Evolutionary conservation across 1,140 invertebrate species (phyloP), one percentile per base, ranked within the genome.

Genomic region (Aethina tumida): DNA sequence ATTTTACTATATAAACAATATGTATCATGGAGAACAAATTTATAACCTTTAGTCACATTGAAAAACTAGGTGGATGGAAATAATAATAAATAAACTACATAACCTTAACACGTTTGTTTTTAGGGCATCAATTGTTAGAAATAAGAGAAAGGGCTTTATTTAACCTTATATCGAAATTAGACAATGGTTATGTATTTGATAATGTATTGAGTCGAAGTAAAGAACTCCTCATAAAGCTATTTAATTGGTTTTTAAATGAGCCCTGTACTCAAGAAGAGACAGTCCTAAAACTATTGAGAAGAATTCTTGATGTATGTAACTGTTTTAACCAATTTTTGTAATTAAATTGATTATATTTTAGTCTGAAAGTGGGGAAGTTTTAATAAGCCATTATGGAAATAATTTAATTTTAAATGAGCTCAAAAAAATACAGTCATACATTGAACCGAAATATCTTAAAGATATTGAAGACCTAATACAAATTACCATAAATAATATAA

Each of bases 61-160:
- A n/a, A n/a, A n/a, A n/a, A n/a, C n/a, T n/a, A n/a, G n/a, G n/a
- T n/a, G n/a, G n/a, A n/a, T n/a, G n/a, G n/a, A n/a, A n/a, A n/a
- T n/a, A n/a, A n/a, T n/a, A n/a, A n/a, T n/a, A n/a, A n/a, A n/a
- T n/a, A n/a, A 41, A 28, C 10, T 43, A 38, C 17, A 21, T 29
- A 40, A 34, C 29, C 29, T 41, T 35, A 39, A 25, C 20, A n/a
- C n/a, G n/a, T n/a, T 41, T 9, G 39, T 41, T 47, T 46, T 39
- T 44, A 59, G 59, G 50, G 4, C 59, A 62, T 39, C 51, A 54
- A 49, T 49, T 62, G 14, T 42, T 42, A 46, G 59, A 62, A 55
- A 60, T 62, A n/a, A 29, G 59, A 28, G 50, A 59, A 47, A 41
- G 59, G 31, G 58, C 59, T 7, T 41, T 62, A 13, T 28, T 48